Evolutionary conservation across 2,113 vertebrate genomes (phyloP), one percentile per base, ranked within the genome.

Genomic region (Brevimyrus niger): DNA sequence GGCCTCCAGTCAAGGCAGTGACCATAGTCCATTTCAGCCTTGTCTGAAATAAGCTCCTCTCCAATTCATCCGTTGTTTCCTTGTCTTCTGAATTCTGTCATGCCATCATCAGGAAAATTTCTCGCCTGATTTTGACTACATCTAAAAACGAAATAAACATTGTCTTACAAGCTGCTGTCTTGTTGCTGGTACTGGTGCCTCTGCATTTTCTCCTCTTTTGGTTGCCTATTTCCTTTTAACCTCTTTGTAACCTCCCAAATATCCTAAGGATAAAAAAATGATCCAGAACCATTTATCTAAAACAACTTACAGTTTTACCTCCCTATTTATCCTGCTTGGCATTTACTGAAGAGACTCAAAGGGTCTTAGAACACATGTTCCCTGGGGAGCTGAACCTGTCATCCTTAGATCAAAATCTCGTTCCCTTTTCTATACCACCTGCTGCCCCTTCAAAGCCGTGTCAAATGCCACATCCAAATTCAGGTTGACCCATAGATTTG

Each of bases 101-200:
- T 76, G 69, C 42, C 19, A 17, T 58, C 73, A 47, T 80, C 85
- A 87, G 76, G 69, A 87, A 61, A 90, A 76, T 76, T 35, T 76
- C 86, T 87, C 80, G 58, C 55, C 85, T 65, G 48, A 76, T 86
- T 69, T 31, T 73, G 89, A 90, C 86, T 87, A 58, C 61, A 35
- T 61, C 38, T 47, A 87, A 53, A 21, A 87, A 55, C 9, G 19
- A 90, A n/a, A 53, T 76, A 31, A 23, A 65, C 47, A 23, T 27
- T 35, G 6, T 76, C 27, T 42, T n/a, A 51, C 0, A 23, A 73
- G 46, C n/a, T 87, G 47, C 85, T 27, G 13, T 51, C n/a, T 35
- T 50, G 23, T 55, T 53, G 13, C 11, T 17, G 69, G 17, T 51
- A 4, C 13, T 13, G 4, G 8, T 69, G 21, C 58, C 55, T 48